phyloP scores from a whole-genome alignment of 2,797 vertebrate genomes.

The Valencia hispanica region DNA sequence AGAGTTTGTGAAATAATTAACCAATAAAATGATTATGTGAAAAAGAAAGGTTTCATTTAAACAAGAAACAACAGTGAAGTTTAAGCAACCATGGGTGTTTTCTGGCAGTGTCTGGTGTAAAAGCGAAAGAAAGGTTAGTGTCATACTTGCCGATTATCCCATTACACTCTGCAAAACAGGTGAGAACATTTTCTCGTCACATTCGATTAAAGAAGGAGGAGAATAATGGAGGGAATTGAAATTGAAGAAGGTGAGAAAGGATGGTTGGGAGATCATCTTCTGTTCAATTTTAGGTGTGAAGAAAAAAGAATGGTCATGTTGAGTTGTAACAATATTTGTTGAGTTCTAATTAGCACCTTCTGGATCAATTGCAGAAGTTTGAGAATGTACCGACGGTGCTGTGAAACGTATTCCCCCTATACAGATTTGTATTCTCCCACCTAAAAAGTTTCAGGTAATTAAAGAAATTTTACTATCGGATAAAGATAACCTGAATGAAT shows the following conservation, averaged over 20 bases:
- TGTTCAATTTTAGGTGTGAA: not conserved
- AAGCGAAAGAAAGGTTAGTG: slow-evolving; percentile 35
- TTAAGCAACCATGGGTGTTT: slow-evolving; percentile 40
- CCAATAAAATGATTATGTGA: not conserved
- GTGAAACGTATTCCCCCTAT: not conserved
- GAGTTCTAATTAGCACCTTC: slow-evolving; percentile 28
- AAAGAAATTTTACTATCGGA: not conserved
- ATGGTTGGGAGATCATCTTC: not conserved
- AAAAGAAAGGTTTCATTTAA: slow-evolving; percentile 2
- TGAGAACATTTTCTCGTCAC: slow-evolving; percentile 52
- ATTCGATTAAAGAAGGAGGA: slow-evolving; percentile 14
- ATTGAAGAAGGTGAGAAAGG: not conserved
- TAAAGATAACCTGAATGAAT: no score
- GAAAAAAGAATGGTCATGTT: not conserved
- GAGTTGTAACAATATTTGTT: slow-evolving; percentile 17
- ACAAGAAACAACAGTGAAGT: slow-evolving; percentile 15
- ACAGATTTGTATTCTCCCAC: not conserved
- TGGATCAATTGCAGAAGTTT: not conserved
- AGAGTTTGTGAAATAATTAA: not conserved
- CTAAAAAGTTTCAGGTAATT: not conserved
- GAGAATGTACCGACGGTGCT: not conserved
- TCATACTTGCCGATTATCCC: slow-evolving; percentile 21
- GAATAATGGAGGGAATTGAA: slow-evolving; percentile 21
- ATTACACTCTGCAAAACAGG: slow-evolving; percentile 32
- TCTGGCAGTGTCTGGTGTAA: slow-evolving; percentile 13